These are phyloP conservation scores for Thaleichthys pacificus DNA, from an alignment of 2,797 vertebrate genomes.

Conservation along the genomic window DNA sequence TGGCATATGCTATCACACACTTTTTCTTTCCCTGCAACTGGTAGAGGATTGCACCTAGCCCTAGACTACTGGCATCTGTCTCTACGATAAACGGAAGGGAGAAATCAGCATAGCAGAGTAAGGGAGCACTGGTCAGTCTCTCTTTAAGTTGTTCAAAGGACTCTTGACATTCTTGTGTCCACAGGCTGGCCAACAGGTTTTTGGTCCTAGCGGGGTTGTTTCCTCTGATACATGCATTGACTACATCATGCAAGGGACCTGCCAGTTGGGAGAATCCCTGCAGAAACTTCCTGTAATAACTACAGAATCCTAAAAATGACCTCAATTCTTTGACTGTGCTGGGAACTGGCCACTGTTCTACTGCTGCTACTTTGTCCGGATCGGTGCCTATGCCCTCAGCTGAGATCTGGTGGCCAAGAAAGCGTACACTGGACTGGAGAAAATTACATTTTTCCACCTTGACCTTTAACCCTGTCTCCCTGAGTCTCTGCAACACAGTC, in stretches of 20 bases:
- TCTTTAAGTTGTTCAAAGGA: conserved; percentile 19
- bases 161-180: conserved; percentile 7
- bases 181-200: background rate
- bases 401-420: conserved; percentile 7
- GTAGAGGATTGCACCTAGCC: too few relatives aligned
- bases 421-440: conserved; percentile 3
- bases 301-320: conserved; percentile 22
- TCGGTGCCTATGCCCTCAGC: conserved; percentile 12
- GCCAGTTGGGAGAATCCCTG: conserved; percentile 19
- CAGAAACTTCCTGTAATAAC: conserved; percentile 19
- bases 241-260: conserved; percentile 14
- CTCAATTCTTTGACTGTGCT: conserved; percentile 9
- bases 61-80: too few relatives aligned
- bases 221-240: background rate
- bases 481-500: conserved; percentile 7
- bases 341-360: conserved; percentile 11
- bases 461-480: conserved; percentile 11
- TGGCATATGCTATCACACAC: too few relatives aligned
- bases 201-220: too few relatives aligned
- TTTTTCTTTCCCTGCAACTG: too few relatives aligned
- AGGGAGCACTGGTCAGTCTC: conserved; percentile 5
- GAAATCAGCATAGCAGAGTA: conserved; percentile 13
- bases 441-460: conserved; percentile 21
- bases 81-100: too few relatives aligned
- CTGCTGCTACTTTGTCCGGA: conserved; percentile 2